Conservation (phyloP, 2,888 invertebrate genomes). For the Drosophila testacea region DNA sequence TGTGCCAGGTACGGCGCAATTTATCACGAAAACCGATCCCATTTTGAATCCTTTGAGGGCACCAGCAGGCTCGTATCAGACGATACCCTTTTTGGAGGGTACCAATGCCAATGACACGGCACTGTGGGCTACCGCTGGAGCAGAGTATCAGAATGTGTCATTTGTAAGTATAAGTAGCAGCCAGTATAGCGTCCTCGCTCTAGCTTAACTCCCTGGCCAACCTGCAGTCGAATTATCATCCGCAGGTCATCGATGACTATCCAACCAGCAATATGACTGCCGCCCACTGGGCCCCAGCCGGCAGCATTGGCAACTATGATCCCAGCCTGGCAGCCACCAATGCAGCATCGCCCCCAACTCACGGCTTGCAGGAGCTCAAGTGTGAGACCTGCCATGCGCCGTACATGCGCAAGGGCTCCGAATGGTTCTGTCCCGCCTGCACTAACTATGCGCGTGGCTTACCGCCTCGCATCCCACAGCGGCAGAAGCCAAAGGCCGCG, state of each 20-base stretch:
- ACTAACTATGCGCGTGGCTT: constrained; percentile 46
- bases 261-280: constrained; percentile 70
- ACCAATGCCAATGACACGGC: constrained; percentile 74
- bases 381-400: constrained; percentile 79
- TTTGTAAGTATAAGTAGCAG: constrained; percentile 72
- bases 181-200: not conserved
- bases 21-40: constrained; percentile 83
- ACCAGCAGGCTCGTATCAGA: constrained; percentile 75
- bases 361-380: constrained; percentile 67
- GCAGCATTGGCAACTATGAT: constrained; percentile 69
- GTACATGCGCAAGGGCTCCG: constrained; percentile 76
- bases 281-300: constrained; percentile 68
- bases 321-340: constrained; percentile 50
- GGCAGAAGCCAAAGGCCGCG: constrained; percentile 82
- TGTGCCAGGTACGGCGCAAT: constrained; percentile 75
- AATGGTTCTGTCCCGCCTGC: constrained; percentile 74
- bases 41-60: constrained; percentile 81
- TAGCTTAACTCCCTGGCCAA: constrained; percentile 24
- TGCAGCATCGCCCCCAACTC: constrained; percentile 46
- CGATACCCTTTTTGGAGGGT: constrained; percentile 78
- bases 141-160: constrained; percentile 80
- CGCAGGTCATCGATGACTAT: constrained; percentile 84
- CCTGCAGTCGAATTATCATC: constrained; percentile 79
- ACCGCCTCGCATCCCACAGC: constrained; percentile 70
- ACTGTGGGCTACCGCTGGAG: constrained; percentile 67